Evolutionary conservation across 1,140 invertebrate genomes (phyloP), one percentile per base, ranked within the genome.

Genomic region (Cyphomyrmex costatus): DNA sequence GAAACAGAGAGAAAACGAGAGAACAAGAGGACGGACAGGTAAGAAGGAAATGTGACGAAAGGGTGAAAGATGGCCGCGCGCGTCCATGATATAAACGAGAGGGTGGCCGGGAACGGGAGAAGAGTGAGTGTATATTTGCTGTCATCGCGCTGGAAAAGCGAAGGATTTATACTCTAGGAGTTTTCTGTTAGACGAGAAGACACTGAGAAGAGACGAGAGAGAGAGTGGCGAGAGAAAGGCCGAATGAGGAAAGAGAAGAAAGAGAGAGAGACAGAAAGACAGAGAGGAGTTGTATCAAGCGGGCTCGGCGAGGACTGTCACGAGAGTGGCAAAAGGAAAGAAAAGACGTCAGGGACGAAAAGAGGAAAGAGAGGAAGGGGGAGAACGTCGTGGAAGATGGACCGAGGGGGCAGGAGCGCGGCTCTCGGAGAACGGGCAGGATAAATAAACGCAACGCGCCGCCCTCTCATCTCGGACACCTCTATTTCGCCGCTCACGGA

Each of bases 391-490:
- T 51, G 53, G 46, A 84, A 76, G 76, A 66, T 61, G 65, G 78
- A 89, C 63, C 63, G 71, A 87, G 42, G 66, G 77, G 56, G 83
- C 83, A 82, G 88, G 73, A 79, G 70, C 80, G 90, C 85, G 90
- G 92, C 91, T 91, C 89, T 90, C 80, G 60, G 88, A 91, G 79
- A 83, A 84, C 93, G 89, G 93, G 92, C 92, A 94, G 93, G 93
- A 94, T 94, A 94, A 94, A 94, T 94, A 94, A 94, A 94, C 93
- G 93, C 93, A 92, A 93, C 92, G 90, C 88, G 92, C 93, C 92
- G 93, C 93, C 93, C 93, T 94, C 93, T 95, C 94, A 95, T 95
- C 93, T 95, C 88, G 91, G 89, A 94, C 93, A 92, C 93, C 93
- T 94, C 94, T 94, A 93, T 94, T 93, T 93, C 92, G 88, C 92